Evolutionary conservation across 1,140 invertebrate species (phyloP).

Genomic region (Hyphantria cunea): DNA sequence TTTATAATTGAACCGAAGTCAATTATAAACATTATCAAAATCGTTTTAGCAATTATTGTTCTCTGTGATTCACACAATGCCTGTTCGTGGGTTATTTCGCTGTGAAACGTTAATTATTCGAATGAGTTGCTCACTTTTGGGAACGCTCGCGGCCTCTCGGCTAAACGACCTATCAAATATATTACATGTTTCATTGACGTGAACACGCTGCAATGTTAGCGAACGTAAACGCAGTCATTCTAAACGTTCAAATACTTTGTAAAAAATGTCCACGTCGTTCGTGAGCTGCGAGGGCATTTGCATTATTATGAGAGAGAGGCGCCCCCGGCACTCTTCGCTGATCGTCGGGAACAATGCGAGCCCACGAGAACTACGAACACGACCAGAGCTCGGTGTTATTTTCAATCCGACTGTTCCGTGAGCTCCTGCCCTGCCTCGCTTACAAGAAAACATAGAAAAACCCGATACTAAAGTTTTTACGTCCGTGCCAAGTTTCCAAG

Average conservation of each 20-base stretch:
- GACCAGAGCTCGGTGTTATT: no score
- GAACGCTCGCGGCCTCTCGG: background rate
- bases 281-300: background rate
- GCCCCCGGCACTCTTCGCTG: background rate
- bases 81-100: background rate
- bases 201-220: background rate
- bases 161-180: background rate
- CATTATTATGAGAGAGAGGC: background rate
- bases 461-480: background rate
- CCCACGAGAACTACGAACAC: no score
- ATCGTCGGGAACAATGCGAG: background rate
- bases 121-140: background rate
- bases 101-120: conserved; percentile 1
- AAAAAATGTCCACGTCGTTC: background rate
- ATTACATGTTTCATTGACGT: no score
- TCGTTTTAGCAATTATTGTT: background rate
- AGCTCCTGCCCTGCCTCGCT: no score
- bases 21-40: background rate
- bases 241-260: background rate
- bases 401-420: no score
- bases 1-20: background rate
- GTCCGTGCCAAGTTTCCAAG: background rate
- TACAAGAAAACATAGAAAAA: background rate
- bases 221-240: background rate
- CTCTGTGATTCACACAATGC: background rate